These are phyloP conservation scores for Rhinogobius similis DNA, from an alignment of 2,113 vertebrate species.

Conservation along the genomic window DNA sequence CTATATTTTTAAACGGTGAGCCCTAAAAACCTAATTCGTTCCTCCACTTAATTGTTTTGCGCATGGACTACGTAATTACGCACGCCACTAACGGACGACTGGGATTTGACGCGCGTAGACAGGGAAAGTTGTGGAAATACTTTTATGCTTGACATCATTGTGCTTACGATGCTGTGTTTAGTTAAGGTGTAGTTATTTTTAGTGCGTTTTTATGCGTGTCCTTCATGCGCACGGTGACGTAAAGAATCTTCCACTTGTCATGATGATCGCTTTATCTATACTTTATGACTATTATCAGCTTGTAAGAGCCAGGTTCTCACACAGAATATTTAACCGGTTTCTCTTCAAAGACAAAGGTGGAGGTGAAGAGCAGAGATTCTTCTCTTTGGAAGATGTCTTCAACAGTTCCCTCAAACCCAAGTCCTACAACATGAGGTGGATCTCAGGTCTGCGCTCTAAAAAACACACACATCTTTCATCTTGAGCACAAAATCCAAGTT, in stretches of 20 bases:
- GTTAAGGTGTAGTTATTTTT: not conserved
- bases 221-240: conserved; percentile 9
- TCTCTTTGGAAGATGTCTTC: conserved; percentile 87
- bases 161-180: not conserved
- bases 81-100: not conserved
- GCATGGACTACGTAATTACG: conserved; percentile 51
- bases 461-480: not conserved
- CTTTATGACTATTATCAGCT: not conserved
- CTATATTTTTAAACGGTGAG: conserved; percentile 70
- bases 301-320: not conserved
- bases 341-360: conserved; percentile 44
- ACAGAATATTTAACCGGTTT: conserved; percentile 1
- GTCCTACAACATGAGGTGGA: conserved; percentile 87
- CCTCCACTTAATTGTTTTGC: not conserved
- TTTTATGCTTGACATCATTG: not conserved
- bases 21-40: not conserved
- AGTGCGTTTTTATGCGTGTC: not conserved
- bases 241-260: conserved; percentile 4
- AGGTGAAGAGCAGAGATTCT: conserved; percentile 40
- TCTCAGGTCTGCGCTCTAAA: conserved; percentile 82
- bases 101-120: not conserved
- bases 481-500: not conserved
- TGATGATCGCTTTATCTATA: conserved; percentile 8
- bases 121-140: not conserved
- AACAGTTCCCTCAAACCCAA: conserved; percentile 83